Conservation (phyloP, 2,888 invertebrate genomes). For the Rhodophaea formosa region DNA sequence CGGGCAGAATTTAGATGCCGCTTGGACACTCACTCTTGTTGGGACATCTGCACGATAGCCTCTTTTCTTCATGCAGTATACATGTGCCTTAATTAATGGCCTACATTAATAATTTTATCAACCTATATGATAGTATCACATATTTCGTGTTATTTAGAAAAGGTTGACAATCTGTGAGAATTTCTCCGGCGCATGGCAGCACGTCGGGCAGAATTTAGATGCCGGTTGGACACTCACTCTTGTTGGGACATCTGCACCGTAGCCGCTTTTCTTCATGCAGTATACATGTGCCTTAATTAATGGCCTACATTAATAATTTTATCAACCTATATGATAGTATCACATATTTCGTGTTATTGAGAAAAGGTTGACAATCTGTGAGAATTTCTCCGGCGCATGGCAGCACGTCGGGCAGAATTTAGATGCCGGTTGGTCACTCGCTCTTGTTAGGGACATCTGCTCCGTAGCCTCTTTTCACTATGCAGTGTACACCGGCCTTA, state of each 20-base stretch:
- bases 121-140: too few species aligned
- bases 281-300: too few species aligned
- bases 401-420: conserved; percentile 58
- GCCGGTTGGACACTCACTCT: conserved; percentile 63
- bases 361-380: conserved; percentile 50
- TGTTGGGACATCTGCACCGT: conserved; percentile 55
- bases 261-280: conserved; percentile 54
- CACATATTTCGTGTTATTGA: background rate
- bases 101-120: too few species aligned
- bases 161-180: conserved; percentile 52
- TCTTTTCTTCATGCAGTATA: too few species aligned
- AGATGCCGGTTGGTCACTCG: conserved; percentile 60
- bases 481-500: conserved; percentile 31
- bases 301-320: too few species aligned
- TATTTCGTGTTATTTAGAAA: conserved; percentile 26
- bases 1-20: conserved; percentile 65
- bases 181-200: conserved; percentile 55
- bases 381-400: conserved; percentile 57
- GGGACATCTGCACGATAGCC: too few species aligned
- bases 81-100: too few species aligned
- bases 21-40: too few species aligned
- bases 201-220: conserved; percentile 64
- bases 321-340: too few species aligned
- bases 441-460: conserved; percentile 64
- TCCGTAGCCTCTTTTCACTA: conserved; percentile 57